These are phyloP conservation scores for Delichon dasypus DNA, from an alignment of 2,797 vertebrate genomes.

Conservation along the genomic window DNA sequence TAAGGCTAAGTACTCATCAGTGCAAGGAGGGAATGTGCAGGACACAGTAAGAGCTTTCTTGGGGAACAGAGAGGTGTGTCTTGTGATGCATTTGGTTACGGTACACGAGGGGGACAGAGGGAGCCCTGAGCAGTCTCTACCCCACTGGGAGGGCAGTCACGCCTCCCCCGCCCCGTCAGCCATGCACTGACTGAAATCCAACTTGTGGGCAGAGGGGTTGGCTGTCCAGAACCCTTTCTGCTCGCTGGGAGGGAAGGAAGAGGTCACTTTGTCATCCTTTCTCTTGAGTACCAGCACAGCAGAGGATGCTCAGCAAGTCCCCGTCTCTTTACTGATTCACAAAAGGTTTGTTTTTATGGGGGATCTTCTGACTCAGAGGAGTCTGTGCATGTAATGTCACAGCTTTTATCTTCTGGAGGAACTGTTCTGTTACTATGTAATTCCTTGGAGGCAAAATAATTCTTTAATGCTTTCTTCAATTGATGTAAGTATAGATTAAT, in stretches of 20 bases:
- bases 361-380: not conserved
- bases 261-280: not conserved
- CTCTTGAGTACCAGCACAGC: not conserved
- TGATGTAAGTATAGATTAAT: constrained; percentile 1
- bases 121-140: not conserved
- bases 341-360: constrained; percentile 12
- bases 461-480: not conserved
- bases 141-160: not conserved
- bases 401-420: not conserved
- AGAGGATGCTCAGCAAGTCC: not conserved
- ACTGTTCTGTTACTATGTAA: not conserved
- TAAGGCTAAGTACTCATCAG: not conserved
- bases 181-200: not conserved
- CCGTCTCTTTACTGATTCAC: not conserved
- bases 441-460: not conserved
- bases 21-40: accelerated
- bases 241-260: not conserved
- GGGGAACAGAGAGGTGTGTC: not conserved
- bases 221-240: not conserved
- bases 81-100: not conserved
- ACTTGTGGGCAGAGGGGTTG: not conserved
- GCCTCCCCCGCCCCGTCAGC: not conserved
- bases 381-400: not conserved
- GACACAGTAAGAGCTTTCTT: not conserved
- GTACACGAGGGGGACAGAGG: not conserved